phyloP scores from a whole-genome alignment of 2,113 vertebrate genomes.

The Gnathonemus longibarbis region DNA sequence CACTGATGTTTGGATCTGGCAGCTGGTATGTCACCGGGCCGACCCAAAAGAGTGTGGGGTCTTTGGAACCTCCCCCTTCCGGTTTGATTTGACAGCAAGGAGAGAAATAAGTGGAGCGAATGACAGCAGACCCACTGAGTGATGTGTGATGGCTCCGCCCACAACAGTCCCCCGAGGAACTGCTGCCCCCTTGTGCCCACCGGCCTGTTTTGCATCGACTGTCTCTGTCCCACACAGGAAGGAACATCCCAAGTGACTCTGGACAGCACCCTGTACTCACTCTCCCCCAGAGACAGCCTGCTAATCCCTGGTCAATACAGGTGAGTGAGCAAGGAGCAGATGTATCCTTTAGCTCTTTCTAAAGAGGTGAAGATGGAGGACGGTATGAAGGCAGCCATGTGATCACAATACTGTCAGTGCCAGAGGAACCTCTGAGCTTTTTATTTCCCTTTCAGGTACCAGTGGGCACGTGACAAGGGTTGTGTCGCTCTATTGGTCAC shows the following conservation, averaged over 20 bases:
- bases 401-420: background rate
- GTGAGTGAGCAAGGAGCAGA: slow-evolving; percentile 58
- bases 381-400: background rate
- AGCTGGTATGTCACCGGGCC: slow-evolving; percentile 62
- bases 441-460: slow-evolving; percentile 56
- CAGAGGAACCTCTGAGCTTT: background rate
- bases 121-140: background rate
- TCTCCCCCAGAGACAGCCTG: slow-evolving; percentile 73
- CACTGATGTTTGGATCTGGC: slow-evolving; percentile 88
- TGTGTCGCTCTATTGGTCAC: slow-evolving; percentile 68
- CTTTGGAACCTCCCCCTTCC: background rate
- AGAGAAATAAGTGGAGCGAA: background rate
- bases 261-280: slow-evolving; percentile 47
- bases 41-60: background rate
- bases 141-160: background rate
- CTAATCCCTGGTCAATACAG: slow-evolving; percentile 62
- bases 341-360: background rate
- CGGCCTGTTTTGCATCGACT: background rate
- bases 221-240: slow-evolving; percentile 59
- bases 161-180: background rate
- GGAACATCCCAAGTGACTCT: slow-evolving; percentile 64
- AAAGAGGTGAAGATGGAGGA: background rate
- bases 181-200: background rate
- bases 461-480: slow-evolving; percentile 69
- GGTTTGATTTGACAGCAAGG: background rate